Evolutionary conservation across 2,797 vertebrate species (phyloP), one percentile per base, ranked within the genome.

Genomic region (Aselliscus stoliczkanus): DNA sequence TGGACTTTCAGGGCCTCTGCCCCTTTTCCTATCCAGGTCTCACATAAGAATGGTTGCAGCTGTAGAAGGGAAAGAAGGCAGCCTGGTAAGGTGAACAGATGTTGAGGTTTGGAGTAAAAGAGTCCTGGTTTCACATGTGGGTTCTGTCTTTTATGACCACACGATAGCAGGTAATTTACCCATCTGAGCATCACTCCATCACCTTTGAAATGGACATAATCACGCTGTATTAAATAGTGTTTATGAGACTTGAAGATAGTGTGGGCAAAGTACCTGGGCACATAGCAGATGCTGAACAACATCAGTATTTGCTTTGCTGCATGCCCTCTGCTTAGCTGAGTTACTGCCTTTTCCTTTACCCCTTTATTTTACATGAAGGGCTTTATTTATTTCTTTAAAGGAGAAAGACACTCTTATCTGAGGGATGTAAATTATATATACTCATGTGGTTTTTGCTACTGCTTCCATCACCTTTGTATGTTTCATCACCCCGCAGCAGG

Each of bases 301-400:
- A 1, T 47, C 52, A 20, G 31, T 4, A 10, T 75, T 65, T 0
- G 25, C 39, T 75, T 47, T 27, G 20, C 25, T n/a, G 18, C 2
- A 4, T 10, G 4, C 7, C 58, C 25, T 65, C 80, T 42, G 42
- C 20, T 44, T 50, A 56, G 25, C 47, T 18, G 39, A 39, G 27
- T 58, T 14, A 3, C 23, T 18, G 7, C 34, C 52, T 50, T 31
- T 34, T 82, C 7, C 7, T 6, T 37, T 25, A 20, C 14, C 10
- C 12, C 18, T 67, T 86, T 60, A 39, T 62, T 70, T 90, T 54
- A 56, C 21, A 52, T 50, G 4, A 50, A 37, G 27, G 15, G 20
- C 52, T 93, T 79, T 58, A 54, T 76, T 65, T 90, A 39, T 83
- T 62, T 92, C 42, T 80, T 75, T 67, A 93, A 86, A 91, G 23